Evolutionary conservation across 1,140 invertebrate genomes (phyloP), one percentile per base, ranked within the genome.

Genomic region (Lasioglossum baleicum): DNA sequence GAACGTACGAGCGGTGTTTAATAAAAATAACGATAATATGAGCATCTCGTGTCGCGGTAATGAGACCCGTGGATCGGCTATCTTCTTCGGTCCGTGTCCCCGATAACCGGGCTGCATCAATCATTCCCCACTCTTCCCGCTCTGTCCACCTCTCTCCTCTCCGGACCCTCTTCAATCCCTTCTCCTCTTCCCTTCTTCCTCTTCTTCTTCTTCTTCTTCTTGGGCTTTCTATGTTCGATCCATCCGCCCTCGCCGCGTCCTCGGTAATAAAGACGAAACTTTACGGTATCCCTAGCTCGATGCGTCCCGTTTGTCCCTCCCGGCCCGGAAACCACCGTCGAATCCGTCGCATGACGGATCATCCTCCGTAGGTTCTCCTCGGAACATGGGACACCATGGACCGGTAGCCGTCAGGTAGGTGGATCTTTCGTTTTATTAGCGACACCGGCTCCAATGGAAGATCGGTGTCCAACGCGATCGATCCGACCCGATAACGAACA

Each of bases 11-110:
- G 83, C 80, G 86, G 88, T 91, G 88, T 90, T 90, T 91, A 92
- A 92, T 92, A 92, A 92, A 90, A 92, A 92, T 92, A 90, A 90
- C 89, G 90, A 92, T 92, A 91, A 92, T 92, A 91, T 91, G 91
- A 92, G 92, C 91, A 93, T 92, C 91, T 89, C 88, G 82, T 92
- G 91, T 93, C 87, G 83, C 83, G 87, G 90, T 92, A 92, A 93
- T 92, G 90, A 92, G 92, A 88, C 84, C 83, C 81, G 66, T 78
- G 88, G 85, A 88, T 86, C 77, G 87, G 69, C 90, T 91, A 92
- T 91, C 90, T 84, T 86, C 79, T 69, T 80, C 76, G 87, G 90
- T 79, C 90, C 91, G 75, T 93, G 92, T 93, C 87, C 75, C 85
- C 89, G 92, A 93, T 93, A 93, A 93, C 86, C 83, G 65, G 31